A percentile compares a stretch with the other conserved stretches of the same genome.
Evolutionary conservation across 2,797 vertebrate species (phyloP).

Genomic region (Gobionotothen gibberifrons): DNA sequence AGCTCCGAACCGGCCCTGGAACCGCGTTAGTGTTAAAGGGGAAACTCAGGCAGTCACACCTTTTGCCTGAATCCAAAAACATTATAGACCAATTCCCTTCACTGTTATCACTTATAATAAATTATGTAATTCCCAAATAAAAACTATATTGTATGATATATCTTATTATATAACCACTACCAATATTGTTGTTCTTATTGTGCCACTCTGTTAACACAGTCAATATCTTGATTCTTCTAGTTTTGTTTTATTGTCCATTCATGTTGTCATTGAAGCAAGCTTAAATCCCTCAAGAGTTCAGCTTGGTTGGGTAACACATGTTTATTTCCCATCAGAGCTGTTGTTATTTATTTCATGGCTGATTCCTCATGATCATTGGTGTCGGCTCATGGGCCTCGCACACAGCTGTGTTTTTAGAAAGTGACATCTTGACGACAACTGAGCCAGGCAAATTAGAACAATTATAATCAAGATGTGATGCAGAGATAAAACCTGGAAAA

Average conservation of each 20-base stretch:
- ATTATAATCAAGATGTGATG: neutral
- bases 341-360: constrained; percentile 57
- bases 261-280: constrained; percentile 40
- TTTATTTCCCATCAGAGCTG: constrained; percentile 60
- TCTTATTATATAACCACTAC: constrained; percentile 3
- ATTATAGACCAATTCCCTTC: neutral
- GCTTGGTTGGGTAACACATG: constrained; percentile 36
- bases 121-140: neutral
- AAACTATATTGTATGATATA: neutral
- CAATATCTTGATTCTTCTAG: constrained; percentile 14
- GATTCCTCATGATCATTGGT: constrained; percentile 42
- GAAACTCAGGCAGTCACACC: neutral
- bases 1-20: too few relatives aligned
- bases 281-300: constrained; percentile 28
- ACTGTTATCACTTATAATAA: neutral
- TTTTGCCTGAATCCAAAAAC: too few relatives aligned
- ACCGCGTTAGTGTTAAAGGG: too few relatives aligned
- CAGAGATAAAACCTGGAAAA: neutral
- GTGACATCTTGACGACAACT: constrained; percentile 32
- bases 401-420: constrained; percentile 33
- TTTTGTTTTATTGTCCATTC: constrained; percentile 45
- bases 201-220: neutral
- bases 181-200: neutral
- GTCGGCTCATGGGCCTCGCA: constrained; percentile 27
- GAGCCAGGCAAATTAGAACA: constrained; percentile 5